phyloP scores from a whole-genome alignment of 2,888 invertebrate species.

The Oeneis ivallda region DNA sequence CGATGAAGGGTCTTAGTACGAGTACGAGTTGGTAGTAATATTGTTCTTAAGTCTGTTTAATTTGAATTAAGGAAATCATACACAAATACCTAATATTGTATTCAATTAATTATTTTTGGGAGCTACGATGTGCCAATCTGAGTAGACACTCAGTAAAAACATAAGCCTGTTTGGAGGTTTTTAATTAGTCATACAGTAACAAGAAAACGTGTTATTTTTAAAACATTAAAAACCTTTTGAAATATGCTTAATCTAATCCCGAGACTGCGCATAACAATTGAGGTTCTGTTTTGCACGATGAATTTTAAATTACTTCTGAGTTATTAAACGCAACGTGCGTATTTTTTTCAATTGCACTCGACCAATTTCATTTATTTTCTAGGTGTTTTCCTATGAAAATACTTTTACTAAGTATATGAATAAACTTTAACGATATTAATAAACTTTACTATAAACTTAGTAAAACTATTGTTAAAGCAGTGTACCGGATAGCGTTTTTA shows the following conservation, averaged over 20 bases:
- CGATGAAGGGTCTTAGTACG: no score
- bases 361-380: constrained; percentile 26
- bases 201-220: not conserved
- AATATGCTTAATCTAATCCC: not conserved
- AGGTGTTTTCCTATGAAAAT: constrained; percentile 1
- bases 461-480: no score
- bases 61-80: no score
- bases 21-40: no score
- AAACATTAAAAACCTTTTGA: not conserved
- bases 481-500: no score
- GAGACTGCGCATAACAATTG: not conserved
- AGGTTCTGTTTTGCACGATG: constrained; percentile 2
- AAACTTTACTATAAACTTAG: not conserved
- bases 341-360: constrained; percentile 27
- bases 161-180: no score
- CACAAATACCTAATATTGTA: no score
- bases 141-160: no score
- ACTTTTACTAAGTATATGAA: not conserved
- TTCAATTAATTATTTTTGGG: no score
- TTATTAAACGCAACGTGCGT: constrained; percentile 6
- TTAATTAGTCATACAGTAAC: not conserved
- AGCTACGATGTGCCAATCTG: no score
- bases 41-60: no score
- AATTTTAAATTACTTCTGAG: constrained; percentile 11
- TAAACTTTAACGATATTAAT: no score